Conservation (phyloP, 2,113 vertebrate genomes). For the Sorex fumeus region DNA sequence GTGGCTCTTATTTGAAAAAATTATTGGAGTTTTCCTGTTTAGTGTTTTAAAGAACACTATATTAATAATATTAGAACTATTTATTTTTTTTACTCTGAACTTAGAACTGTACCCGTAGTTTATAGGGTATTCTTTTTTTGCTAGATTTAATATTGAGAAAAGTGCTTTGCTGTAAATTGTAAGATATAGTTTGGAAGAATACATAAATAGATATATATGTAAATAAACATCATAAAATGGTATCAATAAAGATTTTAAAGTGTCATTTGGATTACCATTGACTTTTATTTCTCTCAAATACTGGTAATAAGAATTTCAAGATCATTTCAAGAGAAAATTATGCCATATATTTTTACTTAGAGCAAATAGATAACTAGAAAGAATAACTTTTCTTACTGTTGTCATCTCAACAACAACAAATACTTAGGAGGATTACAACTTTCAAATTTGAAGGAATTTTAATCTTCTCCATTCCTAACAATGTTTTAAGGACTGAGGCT, state of each 20-base stretch:
- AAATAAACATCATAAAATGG: conserved; percentile 54
- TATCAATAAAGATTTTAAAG: conserved; percentile 82
- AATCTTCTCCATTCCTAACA: background rate
- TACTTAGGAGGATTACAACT: conserved; percentile 30
- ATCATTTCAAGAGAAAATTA: conserved; percentile 49
- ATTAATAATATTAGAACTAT: conserved; percentile 63
- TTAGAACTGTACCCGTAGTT: conserved; percentile 61
- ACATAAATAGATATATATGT: conserved; percentile 65
- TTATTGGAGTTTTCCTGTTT: conserved; percentile 64
- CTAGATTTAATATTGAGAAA: conserved; percentile 65
- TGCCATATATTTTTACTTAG: background rate
- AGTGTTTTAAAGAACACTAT: conserved; percentile 65
- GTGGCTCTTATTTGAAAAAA: conserved; percentile 71
- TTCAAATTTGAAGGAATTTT: background rate
- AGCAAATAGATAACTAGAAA: conserved; percentile 41
- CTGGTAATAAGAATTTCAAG: conserved; percentile 48
- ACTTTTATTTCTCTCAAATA: conserved; percentile 62
- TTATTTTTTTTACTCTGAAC: conserved; percentile 70
- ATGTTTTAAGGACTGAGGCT: background rate
- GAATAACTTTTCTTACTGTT: conserved; percentile 15
- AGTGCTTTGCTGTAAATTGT: conserved; percentile 50
- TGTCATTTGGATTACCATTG: conserved; percentile 59
- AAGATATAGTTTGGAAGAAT: conserved; percentile 54
- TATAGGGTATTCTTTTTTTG: conserved; percentile 55
- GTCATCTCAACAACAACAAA: conserved; percentile 34